Conservation (phyloP, 1,140 invertebrate genomes). For the Vanessa atalanta region DNA sequence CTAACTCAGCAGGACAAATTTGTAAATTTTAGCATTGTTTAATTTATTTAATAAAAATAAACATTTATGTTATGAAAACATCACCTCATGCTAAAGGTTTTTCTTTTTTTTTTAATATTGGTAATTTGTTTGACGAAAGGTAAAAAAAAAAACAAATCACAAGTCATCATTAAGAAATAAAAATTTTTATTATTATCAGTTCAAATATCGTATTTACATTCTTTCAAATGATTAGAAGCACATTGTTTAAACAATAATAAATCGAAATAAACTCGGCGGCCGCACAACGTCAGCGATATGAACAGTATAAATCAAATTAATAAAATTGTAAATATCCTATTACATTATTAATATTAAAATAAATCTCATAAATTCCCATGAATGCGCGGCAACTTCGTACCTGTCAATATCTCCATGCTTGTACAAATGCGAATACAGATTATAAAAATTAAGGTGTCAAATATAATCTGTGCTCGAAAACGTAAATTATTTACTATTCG, state of each 20-base stretch:
- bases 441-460: not conserved
- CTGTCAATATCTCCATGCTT: conserved; percentile 20
- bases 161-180: conserved; percentile 74
- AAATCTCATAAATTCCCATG: conserved; percentile 65
- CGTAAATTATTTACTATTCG: too few relatives aligned
- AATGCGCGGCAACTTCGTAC: conserved; percentile 21
- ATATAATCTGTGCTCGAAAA: not conserved
- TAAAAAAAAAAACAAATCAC: conserved; percentile 43
- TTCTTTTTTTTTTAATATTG: not conserved
- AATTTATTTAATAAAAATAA: too few relatives aligned
- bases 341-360: conserved; percentile 53
- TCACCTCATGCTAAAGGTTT: not conserved
- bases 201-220: conserved; percentile 80
- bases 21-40: too few relatives aligned
- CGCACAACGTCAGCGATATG: conserved; percentile 52
- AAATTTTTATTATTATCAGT: conserved; percentile 80
- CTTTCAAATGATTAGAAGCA: conserved; percentile 77
- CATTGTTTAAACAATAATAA: conserved; percentile 74
- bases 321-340: conserved; percentile 53
- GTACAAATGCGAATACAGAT: not conserved
- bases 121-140: not conserved
- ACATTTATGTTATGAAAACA: too few relatives aligned
- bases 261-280: conserved; percentile 49
- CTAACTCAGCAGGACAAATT: too few relatives aligned
- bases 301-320: conserved; percentile 59